phyloP scores from a whole-genome alignment of 2,113 vertebrate genomes.

The Oophaga pumilio region DNA sequence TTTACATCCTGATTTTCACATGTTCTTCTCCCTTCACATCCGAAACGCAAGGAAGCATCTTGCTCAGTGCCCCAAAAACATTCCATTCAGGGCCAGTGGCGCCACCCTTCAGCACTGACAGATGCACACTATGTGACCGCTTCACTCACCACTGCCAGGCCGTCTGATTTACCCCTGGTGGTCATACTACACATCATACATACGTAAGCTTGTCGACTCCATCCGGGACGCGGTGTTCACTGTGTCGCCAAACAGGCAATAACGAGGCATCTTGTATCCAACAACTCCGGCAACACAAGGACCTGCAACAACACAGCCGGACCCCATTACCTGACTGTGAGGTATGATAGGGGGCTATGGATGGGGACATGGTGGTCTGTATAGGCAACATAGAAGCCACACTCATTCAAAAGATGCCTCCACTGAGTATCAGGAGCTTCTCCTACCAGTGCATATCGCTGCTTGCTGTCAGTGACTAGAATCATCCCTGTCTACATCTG shows the following conservation, averaged over 20 bases:
- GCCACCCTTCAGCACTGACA: not conserved
- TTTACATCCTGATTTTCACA: too few relatives aligned
- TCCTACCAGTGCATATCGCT: too few relatives aligned
- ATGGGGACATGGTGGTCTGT: not conserved
- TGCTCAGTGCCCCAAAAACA: too few relatives aligned
- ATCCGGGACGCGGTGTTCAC: constrained; percentile 81
- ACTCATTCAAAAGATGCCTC: too few relatives aligned
- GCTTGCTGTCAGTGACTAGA: too few relatives aligned
- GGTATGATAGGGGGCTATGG: not conserved
- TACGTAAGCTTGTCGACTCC: constrained; percentile 81
- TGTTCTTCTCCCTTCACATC: too few relatives aligned
- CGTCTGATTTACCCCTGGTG: not conserved
- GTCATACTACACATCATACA: constrained; percentile 52
- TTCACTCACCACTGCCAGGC: not conserved
- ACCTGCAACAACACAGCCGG: constrained; percentile 62
- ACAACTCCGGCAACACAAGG: constrained; percentile 81
- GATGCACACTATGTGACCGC: not conserved
- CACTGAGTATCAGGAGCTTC: too few relatives aligned
- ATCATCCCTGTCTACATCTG: too few relatives aligned
- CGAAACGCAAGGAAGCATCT: too few relatives aligned
- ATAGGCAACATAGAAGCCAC: too few relatives aligned
- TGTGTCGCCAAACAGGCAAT: constrained; percentile 81
- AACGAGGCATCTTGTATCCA: constrained; percentile 81
- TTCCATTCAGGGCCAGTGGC: too few relatives aligned
- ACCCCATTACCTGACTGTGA: not conserved